Evolutionary conservation across 2,888 invertebrate genomes (phyloP).

Genomic region (Loripinus fragilis): DNA sequence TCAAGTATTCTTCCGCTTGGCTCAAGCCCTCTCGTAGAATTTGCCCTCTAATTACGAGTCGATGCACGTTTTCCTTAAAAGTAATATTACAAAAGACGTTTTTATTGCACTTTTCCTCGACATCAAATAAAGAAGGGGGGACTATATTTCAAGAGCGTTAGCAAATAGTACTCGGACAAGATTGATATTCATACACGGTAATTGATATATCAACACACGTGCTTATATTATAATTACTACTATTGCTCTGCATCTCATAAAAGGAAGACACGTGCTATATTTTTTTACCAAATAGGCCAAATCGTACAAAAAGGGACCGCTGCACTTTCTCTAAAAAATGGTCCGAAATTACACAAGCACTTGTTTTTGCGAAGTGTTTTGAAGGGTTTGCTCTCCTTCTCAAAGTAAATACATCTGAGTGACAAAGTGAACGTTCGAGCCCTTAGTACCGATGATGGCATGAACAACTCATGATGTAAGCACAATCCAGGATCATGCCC

Average conservation of each 20-base stretch:
- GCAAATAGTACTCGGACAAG: slow-evolving; percentile 3
- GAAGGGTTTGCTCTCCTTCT: too few species aligned
- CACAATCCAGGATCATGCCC: too few species aligned
- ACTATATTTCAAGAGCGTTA: not conserved
- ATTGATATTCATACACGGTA: not conserved
- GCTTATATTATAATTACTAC: slow-evolving; percentile 51
- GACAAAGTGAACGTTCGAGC: too few species aligned
- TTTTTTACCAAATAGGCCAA: not conserved
- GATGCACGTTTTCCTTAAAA: slow-evolving; percentile 41
- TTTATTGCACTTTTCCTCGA: slow-evolving; percentile 5
- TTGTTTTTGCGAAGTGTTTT: too few species aligned
- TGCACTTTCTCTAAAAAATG: too few species aligned
- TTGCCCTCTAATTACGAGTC: slow-evolving; percentile 57
- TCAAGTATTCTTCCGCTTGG: slow-evolving; percentile 44
- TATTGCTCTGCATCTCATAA: slow-evolving; percentile 38
- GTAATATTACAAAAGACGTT: slow-evolving; percentile 34
- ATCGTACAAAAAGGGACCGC: too few species aligned
- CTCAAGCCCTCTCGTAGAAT: slow-evolving; percentile 29
- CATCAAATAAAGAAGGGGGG: not conserved
- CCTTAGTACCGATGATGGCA: too few species aligned
- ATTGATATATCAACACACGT: slow-evolving; percentile 46
- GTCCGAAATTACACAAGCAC: too few species aligned
- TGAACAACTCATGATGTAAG: too few species aligned
- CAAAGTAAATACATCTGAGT: too few species aligned
- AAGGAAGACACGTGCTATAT: slow-evolving; percentile 43